A percentile compares a stretch with the other conserved stretches of the same genome.
Evolutionary conservation across 1,140 invertebrate genomes (phyloP).

Genomic region (Diuraphis noxia): DNA sequence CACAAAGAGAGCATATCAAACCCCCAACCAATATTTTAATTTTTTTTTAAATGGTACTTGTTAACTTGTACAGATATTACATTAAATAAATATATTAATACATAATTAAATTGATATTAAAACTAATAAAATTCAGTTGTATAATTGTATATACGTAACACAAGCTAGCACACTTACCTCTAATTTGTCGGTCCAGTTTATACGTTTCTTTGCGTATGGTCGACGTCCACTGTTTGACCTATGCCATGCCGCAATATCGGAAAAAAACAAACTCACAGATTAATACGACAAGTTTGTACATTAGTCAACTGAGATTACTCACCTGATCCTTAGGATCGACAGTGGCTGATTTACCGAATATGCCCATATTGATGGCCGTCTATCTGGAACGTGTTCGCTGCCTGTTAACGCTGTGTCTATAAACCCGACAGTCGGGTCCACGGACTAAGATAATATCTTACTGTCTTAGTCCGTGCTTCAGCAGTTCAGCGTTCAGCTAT

Average conservation of each 20-base stretch:
- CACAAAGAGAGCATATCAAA: background rate
- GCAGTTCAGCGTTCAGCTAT: no score
- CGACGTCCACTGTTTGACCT: slow-evolving; percentile 94
- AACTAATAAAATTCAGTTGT: background rate
- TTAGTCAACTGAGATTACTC: slow-evolving; percentile 55
- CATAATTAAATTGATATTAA: no score
- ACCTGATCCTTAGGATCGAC: slow-evolving; percentile 89
- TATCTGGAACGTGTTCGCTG: background rate
- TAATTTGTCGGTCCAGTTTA: slow-evolving; percentile 89
- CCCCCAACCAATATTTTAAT: background rate
- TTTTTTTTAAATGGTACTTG: background rate
- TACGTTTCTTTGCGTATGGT: slow-evolving; percentile 92
- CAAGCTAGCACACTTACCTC: slow-evolving; percentile 63
- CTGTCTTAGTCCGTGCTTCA: no score
- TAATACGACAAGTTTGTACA: slow-evolving; percentile 25
- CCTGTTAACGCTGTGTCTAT: no score
- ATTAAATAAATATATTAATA: no score
- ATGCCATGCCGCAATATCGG: slow-evolving; percentile 55
- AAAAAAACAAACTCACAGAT: slow-evolving; percentile 47
- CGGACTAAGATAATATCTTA: no score
- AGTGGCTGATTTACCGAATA: slow-evolving; percentile 84
- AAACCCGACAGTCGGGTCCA: no score
- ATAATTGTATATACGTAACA: background rate
- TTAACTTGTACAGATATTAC: no score
- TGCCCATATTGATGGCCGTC: slow-evolving; percentile 69